A percentile compares a stretch with the other conserved stretches of the same genome.
Evolutionary conservation across 2,888 invertebrate genomes (phyloP).

Genomic region (Gymnocheta viridis): DNA sequence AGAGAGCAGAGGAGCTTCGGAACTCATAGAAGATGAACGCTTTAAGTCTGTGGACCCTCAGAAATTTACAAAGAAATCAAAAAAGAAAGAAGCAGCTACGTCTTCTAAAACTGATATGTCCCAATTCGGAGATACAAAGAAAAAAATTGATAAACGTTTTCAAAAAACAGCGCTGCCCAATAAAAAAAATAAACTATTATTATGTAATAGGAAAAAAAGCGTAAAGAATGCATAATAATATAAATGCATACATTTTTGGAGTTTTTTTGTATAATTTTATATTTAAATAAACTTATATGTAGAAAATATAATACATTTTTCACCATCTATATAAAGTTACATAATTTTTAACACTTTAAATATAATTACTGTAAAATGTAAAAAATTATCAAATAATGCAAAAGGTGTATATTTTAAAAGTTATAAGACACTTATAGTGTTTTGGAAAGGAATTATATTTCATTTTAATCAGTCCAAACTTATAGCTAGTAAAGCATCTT

Average conservation of each 20-base stretch:
- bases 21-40: conserved; percentile 78
- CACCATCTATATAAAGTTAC: conserved; percentile 12
- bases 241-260: neutral
- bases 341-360: conserved; percentile 17
- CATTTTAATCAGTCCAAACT: conserved; percentile 77
- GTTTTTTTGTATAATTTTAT: conserved; percentile 47
- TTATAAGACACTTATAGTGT: conserved; percentile 16
- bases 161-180: conserved; percentile 56
- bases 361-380: conserved; percentile 2
- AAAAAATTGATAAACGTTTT: conserved; percentile 52
- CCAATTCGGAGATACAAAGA: conserved; percentile 10
- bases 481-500: conserved; percentile 94
- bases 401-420: conserved; percentile 7
- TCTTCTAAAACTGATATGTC: conserved; percentile 4
- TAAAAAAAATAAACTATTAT: conserved; percentile 48
- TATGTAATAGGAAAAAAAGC: conserved; percentile 28
- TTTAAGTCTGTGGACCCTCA: conserved; percentile 77
- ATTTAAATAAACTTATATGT: conserved; percentile 32
- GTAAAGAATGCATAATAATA: conserved; percentile 37
- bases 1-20: conserved; percentile 70
- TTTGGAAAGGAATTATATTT: neutral
- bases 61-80: conserved; percentile 75
- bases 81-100: neutral
- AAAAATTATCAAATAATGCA: neutral
- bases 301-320: conserved; percentile 4